Conservation (phyloP, 2,888 invertebrate genomes). For the Rhogogaster chlorosoma region DNA sequence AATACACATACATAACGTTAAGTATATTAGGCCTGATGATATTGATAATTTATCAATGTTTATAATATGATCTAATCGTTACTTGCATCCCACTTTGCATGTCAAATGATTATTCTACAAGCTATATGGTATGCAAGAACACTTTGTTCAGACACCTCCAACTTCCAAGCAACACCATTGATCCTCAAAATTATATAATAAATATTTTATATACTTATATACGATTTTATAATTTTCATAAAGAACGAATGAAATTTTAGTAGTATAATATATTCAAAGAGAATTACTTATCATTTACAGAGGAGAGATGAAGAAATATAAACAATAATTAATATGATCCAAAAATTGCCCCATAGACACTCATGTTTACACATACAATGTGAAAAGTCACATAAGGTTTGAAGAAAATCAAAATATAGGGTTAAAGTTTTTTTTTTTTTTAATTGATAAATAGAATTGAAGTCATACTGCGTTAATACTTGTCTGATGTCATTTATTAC, state of each 20-base stretch:
- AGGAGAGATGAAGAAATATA: background rate
- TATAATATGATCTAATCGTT: constrained; percentile 52
- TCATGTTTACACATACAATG: background rate
- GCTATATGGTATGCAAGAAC: constrained; percentile 46
- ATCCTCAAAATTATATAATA: constrained; percentile 53
- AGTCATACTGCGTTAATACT: background rate
- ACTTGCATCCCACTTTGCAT: constrained; percentile 49
- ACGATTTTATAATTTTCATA: constrained; percentile 41
- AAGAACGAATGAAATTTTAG: constrained; percentile 23
- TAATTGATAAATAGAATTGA: background rate
- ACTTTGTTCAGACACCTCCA: constrained; percentile 11
- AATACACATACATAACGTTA: constrained; percentile 74
- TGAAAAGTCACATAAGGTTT: background rate
- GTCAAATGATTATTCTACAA: constrained; percentile 32
- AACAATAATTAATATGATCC: background rate
- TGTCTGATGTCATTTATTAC: background rate
- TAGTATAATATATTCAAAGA: constrained; percentile 27
- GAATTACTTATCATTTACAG: background rate
- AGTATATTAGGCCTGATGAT: constrained; percentile 77
- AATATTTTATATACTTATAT: constrained; percentile 41
- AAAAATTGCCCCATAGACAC: background rate
- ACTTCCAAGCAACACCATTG: constrained; percentile 45
- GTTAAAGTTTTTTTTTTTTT: background rate
- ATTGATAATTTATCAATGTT: constrained; percentile 68
- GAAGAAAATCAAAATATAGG: background rate